Base-by-base conservation (phyloP, 2,113 vertebrate species). In the Nibea albiflora region DNA sequence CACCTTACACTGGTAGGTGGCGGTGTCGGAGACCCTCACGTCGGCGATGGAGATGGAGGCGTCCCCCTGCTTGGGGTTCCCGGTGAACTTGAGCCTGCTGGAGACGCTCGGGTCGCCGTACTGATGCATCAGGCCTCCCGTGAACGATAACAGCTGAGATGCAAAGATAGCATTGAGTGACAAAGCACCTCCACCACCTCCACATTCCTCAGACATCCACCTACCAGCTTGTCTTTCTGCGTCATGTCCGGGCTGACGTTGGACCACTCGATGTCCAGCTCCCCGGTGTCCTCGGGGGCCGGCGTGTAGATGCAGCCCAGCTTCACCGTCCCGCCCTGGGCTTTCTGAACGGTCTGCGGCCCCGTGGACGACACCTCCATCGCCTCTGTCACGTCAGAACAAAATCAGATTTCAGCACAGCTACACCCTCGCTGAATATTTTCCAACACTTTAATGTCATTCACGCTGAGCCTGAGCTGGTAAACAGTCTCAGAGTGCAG, bases 1-100 rank as follows among this genome's bases (percentile, higher is more conserved):
- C 68, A 99, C 97, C 70, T 96, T 96, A 63, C 98, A 99, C 92
- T 97, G 95, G 57, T 97, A 99, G n/a, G 96, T 98, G 42, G 91
- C 95, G 0, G 95, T 97, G 92, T 99, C 98, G 0, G 92, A 88
- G 0, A 66, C 20, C 57, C 73, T 90, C 72, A 97, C 54, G 42
- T 94, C 81, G 0, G 95, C 84, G 53, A 99, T 60, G 50, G 86
- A 89, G 87, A 99, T 93, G 46, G 97, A 96, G 4, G 98, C 98
- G 0, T 99, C 96, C 0, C 97, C 95, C 63, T 71, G 86, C 26
- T 92, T 94, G 3, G 97, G 96, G 85, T 96, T 91, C 0, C 46
- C 69, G 5, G 84, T 86, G 46, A 98, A 98, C 1, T 83, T 82
- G n/a, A 98, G 86, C 0, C 96, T 94, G 54, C 93, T 90, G 87